Conservation (phyloP, 1,140 invertebrate species). For the Sycophaga agraensis region DNA sequence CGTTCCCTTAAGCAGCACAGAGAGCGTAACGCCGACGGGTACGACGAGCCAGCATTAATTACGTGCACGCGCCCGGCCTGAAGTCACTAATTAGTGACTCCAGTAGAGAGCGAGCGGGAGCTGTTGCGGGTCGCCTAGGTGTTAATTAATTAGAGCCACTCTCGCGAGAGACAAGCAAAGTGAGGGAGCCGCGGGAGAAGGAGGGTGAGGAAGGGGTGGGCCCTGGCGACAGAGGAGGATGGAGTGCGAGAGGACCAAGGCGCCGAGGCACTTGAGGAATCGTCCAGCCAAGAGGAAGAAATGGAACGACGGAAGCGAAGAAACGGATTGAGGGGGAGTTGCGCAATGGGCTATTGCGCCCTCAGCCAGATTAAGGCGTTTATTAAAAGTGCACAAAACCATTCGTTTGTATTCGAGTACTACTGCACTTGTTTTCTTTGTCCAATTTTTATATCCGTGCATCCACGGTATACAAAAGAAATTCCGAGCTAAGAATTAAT, state of each 20-base stretch:
- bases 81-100: slow-evolving; percentile 54
- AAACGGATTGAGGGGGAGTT: no score
- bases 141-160: slow-evolving; percentile 58
- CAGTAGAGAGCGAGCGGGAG: slow-evolving; percentile 12
- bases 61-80: slow-evolving; percentile 35
- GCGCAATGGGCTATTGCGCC: no score
- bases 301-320: not conserved
- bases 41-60: slow-evolving; percentile 53
- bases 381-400: no score
- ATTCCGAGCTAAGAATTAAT: no score
- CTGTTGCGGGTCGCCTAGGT: slow-evolving; percentile 43
- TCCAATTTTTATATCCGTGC: no score
- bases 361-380: no score
- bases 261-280: not conserved
- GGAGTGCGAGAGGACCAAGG: slow-evolving; percentile 27
- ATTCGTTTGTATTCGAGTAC: no score
- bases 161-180: slow-evolving; percentile 23
- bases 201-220: not conserved
- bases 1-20: not conserved
- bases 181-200: no score
- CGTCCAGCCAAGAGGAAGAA: not conserved
- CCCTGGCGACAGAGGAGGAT: slow-evolving; percentile 18
- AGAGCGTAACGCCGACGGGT: not conserved
- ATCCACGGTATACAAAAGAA: no score
- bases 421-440: no score